Percentiles rank a stretch among this genome's conserved stretches.
phyloP scores from a whole-genome alignment of 2,113 vertebrate species.

The Numida meleagris region DNA sequence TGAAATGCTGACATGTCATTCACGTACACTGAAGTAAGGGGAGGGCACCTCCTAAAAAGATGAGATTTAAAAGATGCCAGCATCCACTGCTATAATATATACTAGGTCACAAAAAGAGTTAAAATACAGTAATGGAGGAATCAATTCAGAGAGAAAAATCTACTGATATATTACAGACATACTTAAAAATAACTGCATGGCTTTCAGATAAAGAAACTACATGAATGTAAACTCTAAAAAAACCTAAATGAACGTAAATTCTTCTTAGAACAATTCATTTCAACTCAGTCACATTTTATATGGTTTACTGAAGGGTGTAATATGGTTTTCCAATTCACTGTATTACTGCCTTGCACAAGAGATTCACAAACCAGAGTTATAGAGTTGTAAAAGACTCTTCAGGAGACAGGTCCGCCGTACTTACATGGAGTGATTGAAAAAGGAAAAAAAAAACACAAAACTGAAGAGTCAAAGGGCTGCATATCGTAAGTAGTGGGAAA shows the following conservation, averaged over 20 bases:
- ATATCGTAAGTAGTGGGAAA: not conserved
- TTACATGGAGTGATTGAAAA: not conserved
- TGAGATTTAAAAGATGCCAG: not conserved
- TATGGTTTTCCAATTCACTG: not conserved
- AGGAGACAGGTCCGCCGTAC: not conserved
- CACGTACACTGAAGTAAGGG: not conserved
- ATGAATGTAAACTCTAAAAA: too few species aligned
- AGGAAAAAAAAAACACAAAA: accelerated
- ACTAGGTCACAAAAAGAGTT: not conserved
- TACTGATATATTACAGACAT: not conserved
- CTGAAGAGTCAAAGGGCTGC: not conserved
- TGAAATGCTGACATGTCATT: not conserved
- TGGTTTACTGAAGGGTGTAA: not conserved
- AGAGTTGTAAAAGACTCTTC: not conserved
- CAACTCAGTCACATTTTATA: not conserved
- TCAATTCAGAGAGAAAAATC: not conserved
- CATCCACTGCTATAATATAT: not conserved
- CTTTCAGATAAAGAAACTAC: not conserved
- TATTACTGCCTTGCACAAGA: not conserved
- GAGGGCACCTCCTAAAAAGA: not conserved
- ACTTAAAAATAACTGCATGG: not conserved
- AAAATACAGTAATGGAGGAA: not conserved
- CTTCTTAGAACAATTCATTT: not conserved
- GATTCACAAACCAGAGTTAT: not conserved
- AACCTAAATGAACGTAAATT: not conserved